Percentiles rank a stretch among this genome's conserved stretches.
These are phyloP conservation scores for Coryphaenoides rupestris DNA, from an alignment of 2,113 vertebrate genomes.

Conservation along the genomic window DNA sequence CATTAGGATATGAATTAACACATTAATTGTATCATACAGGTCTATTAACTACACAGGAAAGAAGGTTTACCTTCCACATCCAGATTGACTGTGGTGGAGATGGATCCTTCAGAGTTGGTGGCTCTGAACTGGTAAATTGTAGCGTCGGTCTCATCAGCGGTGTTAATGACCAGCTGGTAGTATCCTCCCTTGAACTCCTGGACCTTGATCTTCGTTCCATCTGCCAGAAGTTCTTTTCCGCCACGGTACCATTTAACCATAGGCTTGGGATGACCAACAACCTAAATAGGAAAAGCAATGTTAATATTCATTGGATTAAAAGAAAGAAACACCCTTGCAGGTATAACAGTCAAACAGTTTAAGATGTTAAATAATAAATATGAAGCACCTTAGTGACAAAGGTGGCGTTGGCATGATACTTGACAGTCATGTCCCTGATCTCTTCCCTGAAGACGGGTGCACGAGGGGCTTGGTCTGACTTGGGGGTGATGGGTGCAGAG, in stretches of 20 bases:
- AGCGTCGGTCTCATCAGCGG: conserved; percentile 86
- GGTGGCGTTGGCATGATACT: conserved; percentile 89
- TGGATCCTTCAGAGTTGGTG: conserved; percentile 92
- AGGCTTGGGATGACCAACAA: conserved; percentile 91
- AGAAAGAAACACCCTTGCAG: background rate
- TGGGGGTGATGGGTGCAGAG: conserved; percentile 86
- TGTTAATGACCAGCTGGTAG: conserved; percentile 86
- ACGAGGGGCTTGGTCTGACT: conserved; percentile 84
- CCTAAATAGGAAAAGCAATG: conserved; percentile 63
- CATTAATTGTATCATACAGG: background rate
- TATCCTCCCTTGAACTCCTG: conserved; percentile 98
- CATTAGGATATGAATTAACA: background rate
- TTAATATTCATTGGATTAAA: background rate
- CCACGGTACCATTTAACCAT: conserved; percentile 95
- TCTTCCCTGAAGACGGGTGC: conserved; percentile 95
- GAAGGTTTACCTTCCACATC: conserved; percentile 90
- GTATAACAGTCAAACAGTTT: background rate
- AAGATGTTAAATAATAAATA: background rate
- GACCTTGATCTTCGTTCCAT: conserved; percentile 91
- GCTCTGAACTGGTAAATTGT: conserved; percentile 95
- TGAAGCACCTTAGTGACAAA: conserved; percentile 89
- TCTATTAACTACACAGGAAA: background rate
- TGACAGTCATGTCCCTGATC: conserved; percentile 91
- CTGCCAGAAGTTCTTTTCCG: conserved; percentile 92
- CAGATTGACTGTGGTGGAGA: conserved; percentile 89